Base-by-base conservation (phyloP, 2,888 invertebrate genomes). In the Acanthopleura granulata region DNA sequence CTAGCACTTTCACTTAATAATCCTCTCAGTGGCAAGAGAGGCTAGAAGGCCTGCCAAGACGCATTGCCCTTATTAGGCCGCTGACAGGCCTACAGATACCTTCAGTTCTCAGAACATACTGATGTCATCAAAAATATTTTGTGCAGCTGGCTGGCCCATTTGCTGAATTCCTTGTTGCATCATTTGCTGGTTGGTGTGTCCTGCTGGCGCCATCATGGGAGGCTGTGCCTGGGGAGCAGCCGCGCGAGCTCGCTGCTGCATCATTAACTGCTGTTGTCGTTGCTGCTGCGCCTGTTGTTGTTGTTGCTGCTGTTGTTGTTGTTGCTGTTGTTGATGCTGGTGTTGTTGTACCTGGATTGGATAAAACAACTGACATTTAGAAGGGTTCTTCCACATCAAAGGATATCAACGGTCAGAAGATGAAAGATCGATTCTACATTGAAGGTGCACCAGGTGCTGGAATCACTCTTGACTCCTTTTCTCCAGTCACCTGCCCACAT, bases 221-320 rank as follows among this genome's bases (percentile, higher is more conserved):
- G 77, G 77, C 50, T 79, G 80, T 15, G 77, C 76, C 78, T 79
- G 75, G 27, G 74, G 75, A 72, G 62, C 75, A 50, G 27, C 40
- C 62, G 49, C 76, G 14, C 74, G 78, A 27, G 66, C 76, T 66
- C 70, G 76, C 76, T 76, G 75, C 75, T 79, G 78, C 66, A 78
- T 78, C 69, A 78, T 78, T 16, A 79, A 75, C 62, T 82, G 76
- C 27, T 81, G 77, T 51, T 82, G 82, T 66, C 82, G 78, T n/a
- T 9, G 12, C 57, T 57, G 57, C 6, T 66, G 57, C 22, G 3
- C 75, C 73, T 76, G 75, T 75, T 79, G 78, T 61, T 78, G 79
- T 51, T 79, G 78, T 15, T 79, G 76, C 50, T 82, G 76, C 29
- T 81, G 77, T 50, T 82, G 82, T 66, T 82, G 78, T 25, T 79